A percentile compares a stretch with the other conserved stretches of the same genome.
phyloP scores from a whole-genome alignment of 2,888 invertebrate genomes.

The Schizaphis graminum region DNA sequence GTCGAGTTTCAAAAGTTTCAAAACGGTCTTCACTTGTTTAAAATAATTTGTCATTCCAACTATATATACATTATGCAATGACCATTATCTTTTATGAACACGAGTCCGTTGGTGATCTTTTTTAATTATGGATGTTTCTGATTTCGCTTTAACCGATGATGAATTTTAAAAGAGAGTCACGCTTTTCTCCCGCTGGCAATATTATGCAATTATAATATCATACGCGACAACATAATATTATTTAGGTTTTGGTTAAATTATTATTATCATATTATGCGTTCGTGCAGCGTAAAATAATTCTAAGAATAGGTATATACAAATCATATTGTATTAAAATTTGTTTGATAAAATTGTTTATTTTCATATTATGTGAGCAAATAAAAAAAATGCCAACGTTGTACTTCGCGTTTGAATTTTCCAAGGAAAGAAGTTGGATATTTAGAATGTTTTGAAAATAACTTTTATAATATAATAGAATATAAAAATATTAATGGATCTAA shows the following conservation, averaged over 20 bases:
- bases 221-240: background rate
- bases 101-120: background rate
- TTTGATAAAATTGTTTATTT: background rate
- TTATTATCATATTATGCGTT: background rate
- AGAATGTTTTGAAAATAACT: background rate
- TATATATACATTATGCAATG: background rate
- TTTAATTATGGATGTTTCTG: background rate
- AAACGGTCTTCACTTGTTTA: background rate
- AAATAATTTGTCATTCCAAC: background rate
- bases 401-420: background rate
- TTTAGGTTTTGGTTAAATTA: background rate
- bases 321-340: background rate
- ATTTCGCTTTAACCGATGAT: background rate
- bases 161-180: background rate
- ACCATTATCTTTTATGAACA: background rate
- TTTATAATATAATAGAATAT: background rate
- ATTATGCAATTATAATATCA: background rate
- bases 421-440: background rate
- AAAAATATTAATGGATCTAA: background rate
- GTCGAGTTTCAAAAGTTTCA: background rate
- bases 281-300: background rate
- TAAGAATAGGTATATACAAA: background rate
- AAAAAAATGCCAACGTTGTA: background rate
- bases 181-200: background rate
- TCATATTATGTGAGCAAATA: background rate